These are phyloP conservation scores for Nematostella vectensis DNA, from an alignment of 92 coral and sea anemone genomes.

Conservation along the genomic window DNA sequence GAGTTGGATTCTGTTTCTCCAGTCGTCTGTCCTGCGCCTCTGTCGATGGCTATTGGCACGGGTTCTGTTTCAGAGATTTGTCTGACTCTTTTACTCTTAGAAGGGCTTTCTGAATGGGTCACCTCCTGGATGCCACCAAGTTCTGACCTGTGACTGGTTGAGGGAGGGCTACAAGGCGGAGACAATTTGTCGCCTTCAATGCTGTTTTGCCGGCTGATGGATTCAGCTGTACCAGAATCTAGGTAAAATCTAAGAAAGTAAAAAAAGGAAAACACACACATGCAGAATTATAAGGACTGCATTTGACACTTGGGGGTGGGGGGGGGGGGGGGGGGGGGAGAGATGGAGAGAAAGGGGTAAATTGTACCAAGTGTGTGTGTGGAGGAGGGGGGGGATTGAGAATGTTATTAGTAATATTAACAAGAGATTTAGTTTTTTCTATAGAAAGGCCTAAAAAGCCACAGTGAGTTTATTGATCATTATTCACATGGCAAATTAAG, in stretches of 20 bases:
- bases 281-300: no score
- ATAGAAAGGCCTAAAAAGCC: no score
- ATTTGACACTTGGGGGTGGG: no score
- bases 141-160: background rate
- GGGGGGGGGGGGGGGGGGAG: no score
- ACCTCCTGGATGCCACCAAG: background rate
- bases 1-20: no score
- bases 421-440: no score
- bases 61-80: background rate
- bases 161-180: conserved; percentile 4
- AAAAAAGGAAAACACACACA: background rate
- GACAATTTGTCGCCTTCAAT: conserved; percentile 23
- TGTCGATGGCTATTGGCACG: background rate
- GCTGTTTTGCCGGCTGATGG: conserved; percentile 73
- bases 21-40: background rate
- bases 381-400: no score
- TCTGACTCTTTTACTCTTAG: background rate
- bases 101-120: background rate
- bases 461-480: no score
- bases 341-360: no score
- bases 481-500: no score
- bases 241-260: conserved; percentile 44
- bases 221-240: conserved; percentile 59
- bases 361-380: no score
- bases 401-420: no score